A percentile compares a stretch with the other conserved stretches of the same genome.
Conservation (phyloP, 2,113 vertebrate genomes). For the Cyanistes caeruleus region DNA sequence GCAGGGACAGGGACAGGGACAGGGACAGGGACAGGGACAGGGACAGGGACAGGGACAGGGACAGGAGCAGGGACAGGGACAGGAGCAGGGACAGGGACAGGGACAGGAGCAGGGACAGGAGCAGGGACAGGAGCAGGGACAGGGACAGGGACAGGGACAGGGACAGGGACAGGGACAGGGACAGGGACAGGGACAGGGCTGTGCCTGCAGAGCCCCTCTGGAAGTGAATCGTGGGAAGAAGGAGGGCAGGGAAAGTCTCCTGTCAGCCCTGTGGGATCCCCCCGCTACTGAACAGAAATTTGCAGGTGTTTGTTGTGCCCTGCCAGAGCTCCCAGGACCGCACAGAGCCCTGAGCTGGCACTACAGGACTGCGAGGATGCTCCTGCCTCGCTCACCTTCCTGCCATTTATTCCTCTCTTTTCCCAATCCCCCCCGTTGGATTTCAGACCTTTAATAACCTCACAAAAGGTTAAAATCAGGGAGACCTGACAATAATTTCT, state of each 20-base stretch:
- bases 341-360: not conserved
- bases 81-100: not conserved
- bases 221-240: rapidly evolving
- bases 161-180: not conserved
- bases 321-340: not conserved
- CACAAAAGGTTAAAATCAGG: not conserved
- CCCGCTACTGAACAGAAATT: not conserved
- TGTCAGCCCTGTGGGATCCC: not conserved
- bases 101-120: not conserved
- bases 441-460: not conserved
- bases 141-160: not conserved
- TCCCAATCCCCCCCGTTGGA: not conserved
- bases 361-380: rapidly evolving
- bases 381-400: not conserved
- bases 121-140: not conserved
- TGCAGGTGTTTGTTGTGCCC: not conserved
- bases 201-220: not conserved
- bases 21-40: too few relatives aligned
- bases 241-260: not conserved
- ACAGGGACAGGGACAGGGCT: not conserved
- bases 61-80: not conserved
- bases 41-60: too few relatives aligned
- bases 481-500: not conserved
- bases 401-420: not conserved
- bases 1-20: too few relatives aligned